A percentile compares a stretch with the other conserved stretches of the same genome.
Conservation (phyloP, 2,113 vertebrate genomes). For the Solea solea region DNA sequence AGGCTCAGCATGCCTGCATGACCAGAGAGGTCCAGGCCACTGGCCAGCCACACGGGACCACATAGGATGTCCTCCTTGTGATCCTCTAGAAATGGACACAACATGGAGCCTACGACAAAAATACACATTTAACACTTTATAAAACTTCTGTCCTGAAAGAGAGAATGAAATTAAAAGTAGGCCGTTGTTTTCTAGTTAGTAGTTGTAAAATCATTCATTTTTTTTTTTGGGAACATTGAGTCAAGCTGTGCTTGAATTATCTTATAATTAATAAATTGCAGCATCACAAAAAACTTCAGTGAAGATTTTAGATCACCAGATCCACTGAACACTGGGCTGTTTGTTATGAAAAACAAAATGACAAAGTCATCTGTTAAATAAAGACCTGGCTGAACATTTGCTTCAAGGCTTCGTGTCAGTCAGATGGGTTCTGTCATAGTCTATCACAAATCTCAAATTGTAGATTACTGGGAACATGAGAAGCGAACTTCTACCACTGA, state of each 20-base stretch:
- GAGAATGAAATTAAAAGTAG: not conserved
- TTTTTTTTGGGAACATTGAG: no score
- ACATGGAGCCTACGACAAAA: slow-evolving; percentile 85
- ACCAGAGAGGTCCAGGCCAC: slow-evolving; percentile 96
- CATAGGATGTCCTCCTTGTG: slow-evolving; percentile 98
- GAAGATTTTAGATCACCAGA: not conserved
- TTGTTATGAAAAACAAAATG: not conserved
- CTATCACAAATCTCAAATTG: no score
- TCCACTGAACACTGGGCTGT: not conserved
- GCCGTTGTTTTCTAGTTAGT: not conserved
- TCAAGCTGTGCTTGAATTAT: not conserved
- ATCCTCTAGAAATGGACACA: slow-evolving; percentile 96
- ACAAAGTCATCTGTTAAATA: not conserved
- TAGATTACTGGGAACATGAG: no score
- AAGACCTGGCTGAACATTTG: not conserved
- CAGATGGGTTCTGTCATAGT: not conserved
- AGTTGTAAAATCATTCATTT: not conserved
- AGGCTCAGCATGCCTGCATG: slow-evolving; percentile 98
- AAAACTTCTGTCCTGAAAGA: no score
- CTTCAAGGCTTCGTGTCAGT: not conserved
- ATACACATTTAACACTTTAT: not conserved
- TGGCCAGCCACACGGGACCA: slow-evolving; percentile 96
- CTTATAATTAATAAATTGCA: no score
- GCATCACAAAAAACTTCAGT: not conserved
- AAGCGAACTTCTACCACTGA: no score